Percentiles rank a stretch among this genome's conserved stretches.
Evolutionary conservation across 2,797 vertebrate genomes (phyloP).

Genomic region (Amblyraja radiata): DNA sequence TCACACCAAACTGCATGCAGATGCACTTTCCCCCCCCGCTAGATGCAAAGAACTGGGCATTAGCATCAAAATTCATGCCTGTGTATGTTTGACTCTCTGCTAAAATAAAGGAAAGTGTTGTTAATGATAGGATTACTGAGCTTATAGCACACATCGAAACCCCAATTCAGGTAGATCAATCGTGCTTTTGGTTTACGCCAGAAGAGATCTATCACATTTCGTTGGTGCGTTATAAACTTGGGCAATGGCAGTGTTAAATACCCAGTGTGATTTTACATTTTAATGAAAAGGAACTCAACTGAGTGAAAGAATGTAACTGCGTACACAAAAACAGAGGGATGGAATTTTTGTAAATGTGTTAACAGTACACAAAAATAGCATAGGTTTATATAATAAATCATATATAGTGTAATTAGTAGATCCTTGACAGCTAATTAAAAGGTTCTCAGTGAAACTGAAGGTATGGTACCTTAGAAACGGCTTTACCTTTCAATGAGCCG

Average conservation of each 20-base stretch:
- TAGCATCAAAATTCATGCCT: not conserved
- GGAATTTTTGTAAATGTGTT: not conserved
- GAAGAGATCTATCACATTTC: slow-evolving; percentile 2
- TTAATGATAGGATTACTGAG: not conserved
- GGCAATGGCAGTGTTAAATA: not conserved
- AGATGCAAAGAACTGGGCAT: not conserved
- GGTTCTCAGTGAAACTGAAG: not conserved
- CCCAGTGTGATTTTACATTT: not conserved
- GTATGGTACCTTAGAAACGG: not conserved
- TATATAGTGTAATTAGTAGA: not conserved
- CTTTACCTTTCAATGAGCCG: too few relatives aligned
- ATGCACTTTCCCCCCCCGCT: not conserved
- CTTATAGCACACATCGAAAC: not conserved
- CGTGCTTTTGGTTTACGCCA: not conserved
- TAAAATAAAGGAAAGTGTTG: not conserved
- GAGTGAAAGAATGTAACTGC: not conserved
- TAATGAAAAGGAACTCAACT: not conserved
- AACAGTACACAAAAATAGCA: not conserved
- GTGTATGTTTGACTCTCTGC: not conserved
- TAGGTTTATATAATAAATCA: not conserved
- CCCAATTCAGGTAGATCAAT: not conserved
- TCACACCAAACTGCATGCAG: not conserved
- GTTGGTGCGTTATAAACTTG: not conserved
- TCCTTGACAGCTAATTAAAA: not conserved
- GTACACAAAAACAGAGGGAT: not conserved